Evolutionary conservation across 2,797 vertebrate genomes (phyloP), one percentile per base, ranked within the genome.

Genomic region (Gastrophryne carolinensis): DNA sequence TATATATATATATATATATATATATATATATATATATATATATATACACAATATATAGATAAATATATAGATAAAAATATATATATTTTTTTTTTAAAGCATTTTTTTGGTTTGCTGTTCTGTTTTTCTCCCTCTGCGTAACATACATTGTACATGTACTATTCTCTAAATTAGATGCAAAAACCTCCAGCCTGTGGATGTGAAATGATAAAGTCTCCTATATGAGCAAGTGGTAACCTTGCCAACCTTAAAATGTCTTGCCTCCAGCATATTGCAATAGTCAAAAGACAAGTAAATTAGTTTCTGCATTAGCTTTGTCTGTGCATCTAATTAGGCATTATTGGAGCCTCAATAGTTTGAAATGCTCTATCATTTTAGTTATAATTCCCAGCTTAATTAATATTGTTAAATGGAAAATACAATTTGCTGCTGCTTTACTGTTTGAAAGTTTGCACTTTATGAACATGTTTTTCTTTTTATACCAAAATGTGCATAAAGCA

Each of bases 271-370:
- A 9, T 29, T 53, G 44, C 30, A 63, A 21, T 72, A 29, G 57
- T 39, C 53, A 72, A 27, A 30, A 62, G 57, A 44, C 29, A 72
- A 32, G 37, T 35, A 72, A 72, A 61, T 61, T 27, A 30, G 26
- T 65, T 65, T 63, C 21, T 50, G 34, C 27, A 50, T 71, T 71
- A 61, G 56, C 41, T 50, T 15, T 72, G 61, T 58, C 68, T 49
- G 29, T 72, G 41, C 69, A 52, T 62, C 29, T 72, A 60, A 72
- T 62, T 72, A 79, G 66, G 77, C 81, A 79, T 81, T 84, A 83
- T 85, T 82, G 81, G 65, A 82, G 85, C 81, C 81, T 83, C 84
- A 84, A 86, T 75, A 85, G 82, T 84, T 81, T 90, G 83, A 86
- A 91, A 85, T 87, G 82, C 83, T 88, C 80, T 23, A 13, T 75